Percentiles rank a stretch among this genome's conserved stretches.
These are phyloP conservation scores for Ellobium chinense DNA, from an alignment of 2,888 invertebrate genomes.

Conservation along the genomic window DNA sequence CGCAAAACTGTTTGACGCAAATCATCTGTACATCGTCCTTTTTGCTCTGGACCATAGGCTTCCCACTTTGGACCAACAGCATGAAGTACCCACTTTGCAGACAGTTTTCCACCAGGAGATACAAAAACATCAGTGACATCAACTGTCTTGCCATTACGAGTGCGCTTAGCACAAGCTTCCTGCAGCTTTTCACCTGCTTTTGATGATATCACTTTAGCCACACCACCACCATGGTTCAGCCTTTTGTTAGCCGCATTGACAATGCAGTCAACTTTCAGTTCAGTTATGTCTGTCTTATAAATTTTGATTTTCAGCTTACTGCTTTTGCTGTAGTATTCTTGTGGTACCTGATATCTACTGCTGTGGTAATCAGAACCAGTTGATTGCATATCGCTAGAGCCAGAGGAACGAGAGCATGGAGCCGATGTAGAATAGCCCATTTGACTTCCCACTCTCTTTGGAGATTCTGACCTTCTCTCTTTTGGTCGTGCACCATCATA, in stretches of 20 bases:
- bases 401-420: too few species aligned
- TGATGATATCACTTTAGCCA: conserved; percentile 37
- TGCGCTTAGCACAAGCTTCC: conserved; percentile 19
- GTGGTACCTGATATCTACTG: too few species aligned
- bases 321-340: too few species aligned
- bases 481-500: too few species aligned
- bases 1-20: conserved; percentile 25
- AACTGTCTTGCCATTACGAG: not conserved
- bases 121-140: conserved; percentile 35
- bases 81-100: conserved; percentile 39
- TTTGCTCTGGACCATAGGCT: conserved; percentile 30
- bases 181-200: conserved; percentile 35
- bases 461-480: too few species aligned
- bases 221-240: conserved; percentile 43
- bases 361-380: too few species aligned
- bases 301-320: conserved; percentile 23
- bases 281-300: conserved; percentile 41
- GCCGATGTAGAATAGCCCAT: too few species aligned
- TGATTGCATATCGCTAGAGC: too few species aligned
- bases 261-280: conserved; percentile 41
- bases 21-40: not conserved
- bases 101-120: conserved; percentile 35
- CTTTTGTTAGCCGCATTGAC: conserved; percentile 48
- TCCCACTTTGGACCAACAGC: conserved; percentile 47
- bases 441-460: too few species aligned